Evolutionary conservation across 1,140 invertebrate genomes (phyloP).

Genomic region (Megalonaias nervosa): DNA sequence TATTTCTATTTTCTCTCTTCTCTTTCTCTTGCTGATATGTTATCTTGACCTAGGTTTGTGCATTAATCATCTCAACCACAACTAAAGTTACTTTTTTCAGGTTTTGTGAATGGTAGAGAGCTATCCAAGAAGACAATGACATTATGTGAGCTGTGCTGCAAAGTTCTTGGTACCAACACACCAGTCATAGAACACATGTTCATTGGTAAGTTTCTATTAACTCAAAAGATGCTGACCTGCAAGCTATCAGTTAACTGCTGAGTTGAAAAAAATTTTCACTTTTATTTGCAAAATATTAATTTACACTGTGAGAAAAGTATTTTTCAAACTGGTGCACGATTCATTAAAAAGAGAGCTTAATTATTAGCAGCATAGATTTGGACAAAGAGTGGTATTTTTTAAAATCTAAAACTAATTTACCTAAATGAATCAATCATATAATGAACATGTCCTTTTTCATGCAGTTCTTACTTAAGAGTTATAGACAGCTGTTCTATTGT

Average conservation of each 20-base stretch:
- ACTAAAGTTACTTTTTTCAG: conserved; percentile 37
- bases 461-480: no score
- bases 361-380: no score
- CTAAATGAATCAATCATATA: no score
- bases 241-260: background rate
- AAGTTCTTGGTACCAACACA: conserved; percentile 64
- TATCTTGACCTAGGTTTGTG: no score
- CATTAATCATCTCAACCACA: no score
- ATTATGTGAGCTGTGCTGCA: conserved; percentile 56
- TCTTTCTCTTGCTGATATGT: no score
- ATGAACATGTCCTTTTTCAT: no score
- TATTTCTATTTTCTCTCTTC: no score
- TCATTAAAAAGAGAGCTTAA: no score
- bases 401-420: no score
- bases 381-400: no score
- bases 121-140: conserved; percentile 62
- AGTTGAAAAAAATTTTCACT: background rate
- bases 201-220: conserved; percentile 47
- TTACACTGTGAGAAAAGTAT: background rate
- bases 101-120: conserved; percentile 59
- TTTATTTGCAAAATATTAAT: background rate
- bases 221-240: background rate
- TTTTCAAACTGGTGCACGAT: background rate
- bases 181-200: conserved; percentile 55
- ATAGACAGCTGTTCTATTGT: no score